A percentile compares a stretch with the other conserved stretches of the same genome.
Evolutionary conservation across 2,113 vertebrate genomes (phyloP).

Genomic region (Naja naja): DNA sequence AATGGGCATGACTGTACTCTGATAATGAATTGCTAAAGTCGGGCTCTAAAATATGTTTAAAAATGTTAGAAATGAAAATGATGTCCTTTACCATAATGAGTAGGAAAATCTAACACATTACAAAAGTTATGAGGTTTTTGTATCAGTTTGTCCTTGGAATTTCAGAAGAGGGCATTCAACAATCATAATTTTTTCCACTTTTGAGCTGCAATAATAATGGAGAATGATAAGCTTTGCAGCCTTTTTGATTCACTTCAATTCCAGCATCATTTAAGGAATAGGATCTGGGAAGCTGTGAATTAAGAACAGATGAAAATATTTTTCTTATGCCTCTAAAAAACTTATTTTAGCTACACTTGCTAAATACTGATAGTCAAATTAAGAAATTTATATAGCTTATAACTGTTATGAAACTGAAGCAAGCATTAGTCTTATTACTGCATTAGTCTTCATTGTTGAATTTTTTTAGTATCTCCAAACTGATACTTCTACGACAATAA

Average conservation of each 20-base stretch:
- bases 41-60: neutral
- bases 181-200: neutral
- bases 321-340: conserved; percentile 30
- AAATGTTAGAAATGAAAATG: neutral
- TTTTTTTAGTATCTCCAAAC: neutral
- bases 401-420: conserved; percentile 3
- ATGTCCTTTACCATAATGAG: neutral
- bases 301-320: conserved; percentile 28
- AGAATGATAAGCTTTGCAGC: neutral
- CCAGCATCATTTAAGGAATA: fast-evolving
- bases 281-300: conserved; percentile 23
- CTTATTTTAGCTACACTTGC: conserved; percentile 31
- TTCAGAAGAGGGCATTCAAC: neutral
- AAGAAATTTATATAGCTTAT: conserved; percentile 33
- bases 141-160: neutral
- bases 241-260: neutral
- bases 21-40: neutral
- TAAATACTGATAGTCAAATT: conserved; percentile 43
- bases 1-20: neutral
- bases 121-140: neutral
- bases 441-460: conserved; percentile 21
- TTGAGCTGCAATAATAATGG: neutral
- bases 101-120: neutral
- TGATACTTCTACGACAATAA: neutral
- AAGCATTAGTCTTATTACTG: conserved; percentile 12